Evolutionary conservation across 2,797 vertebrate species (phyloP).

Genomic region (Numenius phaeopus): DNA sequence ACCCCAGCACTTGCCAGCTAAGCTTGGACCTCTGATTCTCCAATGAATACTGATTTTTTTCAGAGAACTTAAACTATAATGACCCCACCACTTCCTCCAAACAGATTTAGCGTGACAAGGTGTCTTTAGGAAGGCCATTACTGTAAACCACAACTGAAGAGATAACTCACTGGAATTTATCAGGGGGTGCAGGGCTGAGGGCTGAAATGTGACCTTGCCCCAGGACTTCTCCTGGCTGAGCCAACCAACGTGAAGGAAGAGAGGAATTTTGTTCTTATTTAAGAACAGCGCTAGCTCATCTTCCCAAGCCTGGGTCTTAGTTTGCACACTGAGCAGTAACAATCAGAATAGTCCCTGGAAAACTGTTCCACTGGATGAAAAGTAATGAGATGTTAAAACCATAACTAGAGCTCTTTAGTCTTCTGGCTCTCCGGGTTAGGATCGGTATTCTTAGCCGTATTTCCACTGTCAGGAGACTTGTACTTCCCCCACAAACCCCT

Average conservation of each 20-base stretch:
- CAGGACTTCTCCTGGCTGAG: not conserved
- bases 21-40: not conserved
- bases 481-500: not conserved
- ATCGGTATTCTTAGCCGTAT: not conserved
- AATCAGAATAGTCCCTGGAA: not conserved
- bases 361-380: not conserved
- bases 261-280: not conserved
- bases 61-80: not conserved
- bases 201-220: not conserved
- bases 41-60: not conserved
- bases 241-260: rapidly evolving
- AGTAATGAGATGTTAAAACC: conserved; percentile 5
- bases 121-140: not conserved
- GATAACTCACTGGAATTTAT: not conserved
- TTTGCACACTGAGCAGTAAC: not conserved
- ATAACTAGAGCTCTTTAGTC: not conserved
- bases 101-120: rapidly evolving
- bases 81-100: not conserved
- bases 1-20: not conserved
- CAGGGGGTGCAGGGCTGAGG: not conserved
- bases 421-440: not conserved
- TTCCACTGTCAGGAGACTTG: not conserved
- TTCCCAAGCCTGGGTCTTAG: not conserved
- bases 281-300: not conserved
- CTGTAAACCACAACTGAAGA: not conserved